Base-by-base conservation (phyloP, 2,888 invertebrate genomes). In the Parelbella ahira region DNA sequence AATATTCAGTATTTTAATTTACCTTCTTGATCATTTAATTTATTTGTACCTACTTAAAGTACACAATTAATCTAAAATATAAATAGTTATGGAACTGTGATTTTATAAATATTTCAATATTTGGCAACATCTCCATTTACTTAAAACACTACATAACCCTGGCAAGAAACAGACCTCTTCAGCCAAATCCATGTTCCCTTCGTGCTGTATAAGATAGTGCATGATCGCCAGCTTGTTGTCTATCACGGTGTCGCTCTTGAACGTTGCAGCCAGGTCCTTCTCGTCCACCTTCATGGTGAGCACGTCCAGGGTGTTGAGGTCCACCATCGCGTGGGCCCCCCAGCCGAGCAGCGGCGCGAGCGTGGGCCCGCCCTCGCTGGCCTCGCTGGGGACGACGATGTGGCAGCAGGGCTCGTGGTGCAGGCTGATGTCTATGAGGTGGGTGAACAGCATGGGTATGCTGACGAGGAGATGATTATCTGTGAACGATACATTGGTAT, bases 321-420 rank as follows among this genome's bases (percentile, higher is more conserved):
- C 94, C 19, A 92, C 82, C 62, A 91, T 89, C 3, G 80, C 69
- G 52, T 89, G 88, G 7, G 75, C 66, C 0, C 84, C 88, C 63
- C 90, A 82, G 23, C 90, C 90, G 1, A 90, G 64, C 6, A 92
- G 70, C 0, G 94, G 93, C 0, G 94, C 92, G n/a, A 94, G 80
- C 51, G 92, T 90, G 0, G 91, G 90, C 2, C 90, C 88, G 8
- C 88, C 78, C 1, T 86, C 76, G n/a, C 82, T 76, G 23, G 88
- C 77, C 23, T 90, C 90, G 45, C 91, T 82, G 0, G 93, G 91
- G 8, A 93, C 89, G 0, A 94, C 90, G 37, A 95, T 91, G 62
- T 95, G 94, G 56, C 94, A 93, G 55, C 93, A 93, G 0, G 96
- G 96, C 67, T 96, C 95, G 72, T 96, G 96, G 58, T 91, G 90